A percentile compares a stretch with the other conserved stretches of the same genome.
Evolutionary conservation across 2,113 vertebrate genomes (phyloP).

Genomic region (Danio rerio): DNA sequence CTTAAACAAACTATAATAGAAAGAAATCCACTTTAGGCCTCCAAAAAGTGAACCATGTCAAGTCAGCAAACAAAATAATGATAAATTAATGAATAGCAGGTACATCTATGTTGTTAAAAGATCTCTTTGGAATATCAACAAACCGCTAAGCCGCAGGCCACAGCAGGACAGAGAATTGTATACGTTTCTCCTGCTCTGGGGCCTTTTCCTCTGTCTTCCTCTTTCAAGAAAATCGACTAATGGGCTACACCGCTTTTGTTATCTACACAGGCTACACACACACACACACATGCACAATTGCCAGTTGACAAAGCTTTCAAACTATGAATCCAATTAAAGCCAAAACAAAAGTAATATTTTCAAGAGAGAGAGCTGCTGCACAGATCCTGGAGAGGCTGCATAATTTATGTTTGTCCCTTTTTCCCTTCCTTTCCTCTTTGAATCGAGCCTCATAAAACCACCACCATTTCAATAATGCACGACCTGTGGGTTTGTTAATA

Average conservation of each 20-base stretch:
- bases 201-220: not conserved
- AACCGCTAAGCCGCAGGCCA: conserved; percentile 13
- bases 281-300: conserved; percentile 7
- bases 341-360: conserved; percentile 69
- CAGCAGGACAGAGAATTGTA: not conserved
- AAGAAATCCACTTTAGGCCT: not conserved
- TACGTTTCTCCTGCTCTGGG: conserved; percentile 1
- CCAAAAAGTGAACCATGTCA: not conserved
- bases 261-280: conserved; percentile 29
- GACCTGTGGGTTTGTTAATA: conserved; percentile 78
- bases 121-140: conserved; percentile 30
- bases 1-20: not conserved
- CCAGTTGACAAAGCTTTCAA: conserved; percentile 60
- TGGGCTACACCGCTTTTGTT: not conserved
- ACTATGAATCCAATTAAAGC: conserved; percentile 70
- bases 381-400: conserved; percentile 61
- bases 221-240: conserved; percentile 28
- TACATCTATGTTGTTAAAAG: not conserved
- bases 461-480: conserved; percentile 75
- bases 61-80: conserved; percentile 17
- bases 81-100: conserved; percentile 9
- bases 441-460: conserved; percentile 72
- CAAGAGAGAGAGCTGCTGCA: conserved; percentile 36
- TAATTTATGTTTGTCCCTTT: conserved; percentile 72
- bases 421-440: conserved; percentile 61